Evolutionary conservation across 2,113 vertebrate species (phyloP).

Genomic region (Clarias macrocephalus): DNA sequence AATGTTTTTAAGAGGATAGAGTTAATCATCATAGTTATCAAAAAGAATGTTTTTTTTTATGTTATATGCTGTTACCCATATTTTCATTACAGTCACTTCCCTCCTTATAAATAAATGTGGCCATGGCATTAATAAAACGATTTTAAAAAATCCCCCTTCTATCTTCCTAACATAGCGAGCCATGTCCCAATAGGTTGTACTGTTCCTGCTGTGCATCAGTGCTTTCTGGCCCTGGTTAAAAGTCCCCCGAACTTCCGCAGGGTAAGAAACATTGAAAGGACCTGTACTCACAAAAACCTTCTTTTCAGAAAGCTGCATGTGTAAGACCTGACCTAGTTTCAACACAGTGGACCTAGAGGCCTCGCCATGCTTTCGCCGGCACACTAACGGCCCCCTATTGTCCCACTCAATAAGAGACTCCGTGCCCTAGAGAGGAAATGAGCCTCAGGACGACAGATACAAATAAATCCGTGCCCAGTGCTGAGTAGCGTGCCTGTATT

Average conservation of each 20-base stretch:
- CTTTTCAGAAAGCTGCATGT: conserved; percentile 38
- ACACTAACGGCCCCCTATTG: conserved; percentile 21
- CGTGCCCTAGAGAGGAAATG: conserved; percentile 25
- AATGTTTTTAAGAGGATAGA: not conserved
- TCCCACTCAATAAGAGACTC: conserved; percentile 33
- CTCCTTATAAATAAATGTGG: not conserved
- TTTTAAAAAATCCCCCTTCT: not conserved
- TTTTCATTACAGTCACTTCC: not conserved
- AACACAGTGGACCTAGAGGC: conserved; percentile 38
- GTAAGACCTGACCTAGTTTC: conserved; percentile 49
- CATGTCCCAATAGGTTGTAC: conserved; percentile 7
- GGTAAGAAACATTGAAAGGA: conserved; percentile 53
- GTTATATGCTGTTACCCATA: not conserved
- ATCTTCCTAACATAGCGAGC: not conserved
- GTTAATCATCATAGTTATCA: not conserved
- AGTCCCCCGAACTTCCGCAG: conserved; percentile 60
- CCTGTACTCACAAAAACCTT: conserved; percentile 24
- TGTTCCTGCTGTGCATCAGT: conserved; percentile 11
- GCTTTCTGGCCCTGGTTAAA: conserved; percentile 58
- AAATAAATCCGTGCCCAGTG: conserved; percentile 6
- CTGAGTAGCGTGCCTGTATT: not conserved
- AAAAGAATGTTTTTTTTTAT: too few relatives aligned
- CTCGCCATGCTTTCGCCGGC: conserved; percentile 2
- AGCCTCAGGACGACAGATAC: not conserved
- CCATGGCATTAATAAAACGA: not conserved